Conservation (phyloP, 2,888 invertebrate species). For the Zhuqinia jingwanae region DNA sequence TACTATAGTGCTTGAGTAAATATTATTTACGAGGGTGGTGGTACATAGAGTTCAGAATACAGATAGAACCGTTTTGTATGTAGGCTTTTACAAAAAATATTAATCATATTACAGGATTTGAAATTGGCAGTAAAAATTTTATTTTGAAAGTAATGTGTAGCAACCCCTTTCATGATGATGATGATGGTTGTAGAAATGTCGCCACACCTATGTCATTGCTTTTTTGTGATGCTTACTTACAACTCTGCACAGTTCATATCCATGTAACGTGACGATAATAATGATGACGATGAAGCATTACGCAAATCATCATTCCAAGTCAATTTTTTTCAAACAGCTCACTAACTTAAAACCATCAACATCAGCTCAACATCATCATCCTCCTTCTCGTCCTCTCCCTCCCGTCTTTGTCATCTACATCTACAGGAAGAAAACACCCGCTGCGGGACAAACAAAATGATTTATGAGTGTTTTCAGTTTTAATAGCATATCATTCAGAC, state of each 20-base stretch:
- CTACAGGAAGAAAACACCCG: constrained; percentile 71
- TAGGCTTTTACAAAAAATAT: constrained; percentile 12
- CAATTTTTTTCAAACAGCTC: constrained; percentile 17
- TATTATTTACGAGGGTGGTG: too few species aligned
- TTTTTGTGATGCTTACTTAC: constrained; percentile 11
- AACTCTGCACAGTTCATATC: neutral
- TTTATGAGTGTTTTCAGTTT: constrained; percentile 68
- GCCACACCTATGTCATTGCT: constrained; percentile 59
- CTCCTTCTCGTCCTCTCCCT: too few species aligned
- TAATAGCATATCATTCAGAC: constrained; percentile 44
- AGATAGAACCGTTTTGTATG: neutral
- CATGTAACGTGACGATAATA: neutral
- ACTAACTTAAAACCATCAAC: constrained; percentile 29
- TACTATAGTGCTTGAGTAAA: neutral
- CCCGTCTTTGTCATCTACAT: neutral
- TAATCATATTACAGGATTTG: neutral
- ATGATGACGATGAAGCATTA: constrained; percentile 45
- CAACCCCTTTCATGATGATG: neutral
- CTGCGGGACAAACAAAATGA: constrained; percentile 65
- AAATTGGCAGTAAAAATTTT: constrained; percentile 10
- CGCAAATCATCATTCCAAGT: constrained; percentile 57
- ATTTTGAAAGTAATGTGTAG: constrained; percentile 41
- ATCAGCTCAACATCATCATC: constrained; percentile 55
- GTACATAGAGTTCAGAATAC: too few species aligned
- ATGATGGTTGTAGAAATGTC: constrained; percentile 59